Base-by-base conservation (phyloP, 2,888 invertebrate genomes). In the Cosmorhoe ocellata region DNA sequence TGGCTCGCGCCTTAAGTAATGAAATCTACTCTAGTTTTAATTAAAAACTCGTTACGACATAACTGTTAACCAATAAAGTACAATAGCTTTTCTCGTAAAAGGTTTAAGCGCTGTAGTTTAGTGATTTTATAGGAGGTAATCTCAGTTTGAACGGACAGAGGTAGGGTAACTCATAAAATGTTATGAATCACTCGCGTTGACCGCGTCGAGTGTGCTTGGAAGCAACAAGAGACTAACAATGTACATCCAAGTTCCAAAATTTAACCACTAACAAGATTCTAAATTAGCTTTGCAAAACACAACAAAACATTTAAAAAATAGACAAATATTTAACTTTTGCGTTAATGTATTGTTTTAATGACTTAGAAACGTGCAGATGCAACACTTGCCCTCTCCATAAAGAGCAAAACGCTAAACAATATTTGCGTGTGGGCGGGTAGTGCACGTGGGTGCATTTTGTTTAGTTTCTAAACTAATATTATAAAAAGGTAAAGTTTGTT, bases 1-100 rank as follows among this genome's bases (percentile, higher is more conserved):
- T 87, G 82, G 76, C 71, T 59, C 53, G 57, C 56, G 66, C 67
- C 66, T 69, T 85, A 84, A 84, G 84, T 85, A 84, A 87, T 86
- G 77, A 86, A 79, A 79, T 78, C 71, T 67, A 69, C 69, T 74
- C 66, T 58, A 67, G 69, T 78, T 51, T 78, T 81, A 77, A 81
- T 83, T 80, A 81, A 80, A 78, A 81, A 76, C 67, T 70, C 71
- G 70, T 78, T 66, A 71, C 68, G 65, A 66, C 68, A 69, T 69
- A 69, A 72, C 71, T 59, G 67, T 69, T 71, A 70, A 64, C 71
- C 74, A 67, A 76, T 77, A 72, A 72, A 76, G 71, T 71, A 61
- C 69, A 77, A 76, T 73, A 71, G 70, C 61, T 68, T 65, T 66
- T 64, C 62, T 67, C 68, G 69, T 71, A 67, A 69, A 76, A 69